Base-by-base conservation (phyloP, 37 sponge, comb jelly and placozoan genomes). In the Mnemiopsis leidyi region DNA sequence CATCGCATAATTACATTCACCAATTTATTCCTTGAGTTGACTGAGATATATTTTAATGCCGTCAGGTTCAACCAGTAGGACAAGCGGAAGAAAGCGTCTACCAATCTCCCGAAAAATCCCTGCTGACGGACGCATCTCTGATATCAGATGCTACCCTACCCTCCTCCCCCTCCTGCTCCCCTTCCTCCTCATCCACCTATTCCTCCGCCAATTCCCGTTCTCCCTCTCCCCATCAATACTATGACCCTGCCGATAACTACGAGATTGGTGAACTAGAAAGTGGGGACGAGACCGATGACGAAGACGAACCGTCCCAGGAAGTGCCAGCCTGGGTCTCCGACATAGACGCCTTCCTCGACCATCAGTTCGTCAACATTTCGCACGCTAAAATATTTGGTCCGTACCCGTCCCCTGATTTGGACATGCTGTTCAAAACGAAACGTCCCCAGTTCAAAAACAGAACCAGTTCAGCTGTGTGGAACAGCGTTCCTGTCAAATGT, bases 221-320 rank as follows among this genome's bases (percentile, higher is more conserved):
- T 9, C 32, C 79, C 36, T 32, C 79, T 77, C 79, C 79, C 20
- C 79, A 32, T 36, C 16, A 21, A 3, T 77, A 77, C 79, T 77
- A 33, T 36, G 79, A 77, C 79, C 79, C 79, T 1, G 79, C 79
- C 9, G 79, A 77, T 77, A 77, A 77, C 79, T 77, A 77, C 79
- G 79, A 77, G 32, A 77, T 77, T 1, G 21, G 20, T 9, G 36
- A 77, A 20, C 33, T 77, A 36, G 36, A 77, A 20, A 77, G 79
- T 32, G 79, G 79, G 18, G 79, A 77, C 18, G 79, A 77, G 18
- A 77, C 79, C 33, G 79, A 77, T 36, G 79, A 77, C 18, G 79
- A 77, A 32, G 34, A 31, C 36, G 34, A 9, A 3, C 79, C 79
- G 0, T 1, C 33, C 3, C 79, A 33, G 36, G 79, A 77, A 20